These are phyloP conservation scores for Drosophila pallidifrons DNA, from an alignment of 1,140 invertebrate genomes.

Conservation along the genomic window DNA sequence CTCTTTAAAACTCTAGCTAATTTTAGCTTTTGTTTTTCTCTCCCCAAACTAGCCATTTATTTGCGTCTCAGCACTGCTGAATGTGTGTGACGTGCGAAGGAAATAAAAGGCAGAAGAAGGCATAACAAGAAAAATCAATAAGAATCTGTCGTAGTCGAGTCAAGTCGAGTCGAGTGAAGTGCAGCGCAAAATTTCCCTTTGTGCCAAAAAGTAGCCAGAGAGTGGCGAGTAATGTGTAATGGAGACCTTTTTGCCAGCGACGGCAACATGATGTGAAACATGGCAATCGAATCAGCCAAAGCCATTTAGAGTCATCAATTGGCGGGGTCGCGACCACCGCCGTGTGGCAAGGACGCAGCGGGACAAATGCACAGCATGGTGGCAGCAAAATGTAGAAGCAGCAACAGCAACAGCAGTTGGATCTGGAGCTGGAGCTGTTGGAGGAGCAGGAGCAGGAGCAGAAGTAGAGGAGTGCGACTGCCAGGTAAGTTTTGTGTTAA, in stretches of 20 bases:
- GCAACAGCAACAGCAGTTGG: conserved; percentile 30
- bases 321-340: conserved; percentile 59
- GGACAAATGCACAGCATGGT: conserved; percentile 69
- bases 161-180: conserved; percentile 6
- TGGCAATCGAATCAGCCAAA: conserved; percentile 82
- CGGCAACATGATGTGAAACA: conserved; percentile 82
- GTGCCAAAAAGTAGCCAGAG: conserved; percentile 68
- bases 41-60: conserved; percentile 10
- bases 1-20: neutral
- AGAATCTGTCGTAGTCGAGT: conserved; percentile 38
- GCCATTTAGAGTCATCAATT: conserved; percentile 83
- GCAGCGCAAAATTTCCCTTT: conserved; percentile 51
- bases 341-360: conserved; percentile 20
- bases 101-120: conserved; percentile 17
- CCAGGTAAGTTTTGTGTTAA: conserved; percentile 57
- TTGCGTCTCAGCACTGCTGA: conserved; percentile 10
- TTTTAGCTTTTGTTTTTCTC: neutral
- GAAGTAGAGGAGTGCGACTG: conserved; percentile 37
- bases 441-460: conserved; percentile 21
- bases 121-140: conserved; percentile 37
- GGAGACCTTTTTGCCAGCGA: conserved; percentile 75
- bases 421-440: conserved; percentile 32
- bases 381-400: conserved; percentile 33
- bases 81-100: conserved; percentile 14
- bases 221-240: conserved; percentile 82